Base-by-base conservation (phyloP, 2,113 vertebrate genomes). In the Megaleporinus macrocephalus region DNA sequence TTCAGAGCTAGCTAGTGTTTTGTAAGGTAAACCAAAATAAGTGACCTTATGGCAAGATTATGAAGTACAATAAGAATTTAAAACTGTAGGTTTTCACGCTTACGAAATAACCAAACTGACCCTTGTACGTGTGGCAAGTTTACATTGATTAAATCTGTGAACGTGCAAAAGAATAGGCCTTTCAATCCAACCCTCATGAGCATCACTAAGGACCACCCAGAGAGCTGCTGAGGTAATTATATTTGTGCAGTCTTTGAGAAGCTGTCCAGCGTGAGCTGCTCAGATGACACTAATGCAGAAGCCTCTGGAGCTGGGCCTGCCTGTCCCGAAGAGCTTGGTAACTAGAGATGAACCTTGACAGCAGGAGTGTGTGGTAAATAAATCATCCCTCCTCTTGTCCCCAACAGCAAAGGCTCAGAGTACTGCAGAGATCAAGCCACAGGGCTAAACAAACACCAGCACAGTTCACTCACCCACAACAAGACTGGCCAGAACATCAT, bases 301-400 rank as follows among this genome's bases (percentile, higher is more conserved):
- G 36, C 78, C 72, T 63, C 41, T 55, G 14, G 63, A 69, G n/a
- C 29, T 15, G 5, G 59, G 53, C 71, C 65, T 53, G 76, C 79
- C 71, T 78, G 55, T 85, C 73, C 76, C 74, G 63, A 78, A 84
- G 80, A 83, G 16, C 27, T 66, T 41, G 61, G 29, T 84, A 55
- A 80, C 73, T 62, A 77, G 63, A 72, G 69, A 80, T 73, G 73
- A 80, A 85, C 61, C 75, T 55, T 80, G 86, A 86, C 87, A 84
- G 44, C 86, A 83, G 81, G 73, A 74, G 79, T 76, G 49, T 5
- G 30, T 62, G 79, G 70, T 90, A 89, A 90, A 90, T 90, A 91
- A 92, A 89, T 90, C 84, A 89, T 88, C 77, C 44, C 65, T 41
- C 73, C n/a, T 65, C 78, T 85, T 76, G 74, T 84, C 80, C 30